Conservation (phyloP, 2,888 invertebrate genomes). For the Phymatocera aterrima region DNA sequence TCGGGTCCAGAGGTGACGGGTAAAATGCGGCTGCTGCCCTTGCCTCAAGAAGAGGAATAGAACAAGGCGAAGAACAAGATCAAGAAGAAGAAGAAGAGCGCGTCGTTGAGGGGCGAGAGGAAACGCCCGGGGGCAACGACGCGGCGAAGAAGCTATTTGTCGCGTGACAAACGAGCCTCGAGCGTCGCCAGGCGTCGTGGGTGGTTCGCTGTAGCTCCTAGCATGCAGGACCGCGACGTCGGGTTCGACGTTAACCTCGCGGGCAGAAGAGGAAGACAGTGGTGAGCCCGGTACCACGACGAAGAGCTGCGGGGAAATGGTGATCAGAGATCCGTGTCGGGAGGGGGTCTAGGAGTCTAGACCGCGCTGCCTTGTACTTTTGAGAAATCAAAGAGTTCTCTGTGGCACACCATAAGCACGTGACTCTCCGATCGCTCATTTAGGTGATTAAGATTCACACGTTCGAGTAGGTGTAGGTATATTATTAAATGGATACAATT, state of each 20-base stretch:
- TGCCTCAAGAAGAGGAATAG: constrained; percentile 2
- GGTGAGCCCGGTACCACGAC: neutral
- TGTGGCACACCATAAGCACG: neutral
- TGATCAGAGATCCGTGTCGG: constrained; percentile 73
- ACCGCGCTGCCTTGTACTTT: neutral
- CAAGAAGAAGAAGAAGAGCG: constrained; percentile 44
- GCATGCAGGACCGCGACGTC: neutral
- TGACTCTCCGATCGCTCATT: constrained; percentile 45
- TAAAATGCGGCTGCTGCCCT: neutral
- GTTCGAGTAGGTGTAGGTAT: neutral
- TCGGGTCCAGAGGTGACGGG: constrained; percentile 29
- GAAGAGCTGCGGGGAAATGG: constrained; percentile 66
- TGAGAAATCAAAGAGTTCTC: constrained; percentile 35
- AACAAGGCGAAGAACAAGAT: constrained; percentile 41
- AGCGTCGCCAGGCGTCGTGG: constrained; percentile 72
- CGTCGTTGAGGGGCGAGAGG: constrained; percentile 43
- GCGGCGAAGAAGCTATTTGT: constrained; percentile 70
- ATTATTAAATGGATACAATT: no score
- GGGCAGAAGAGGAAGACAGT: neutral
- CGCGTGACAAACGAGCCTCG: constrained; percentile 74
- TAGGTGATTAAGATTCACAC: constrained; percentile 18
- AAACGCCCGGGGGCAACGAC: constrained; percentile 48
- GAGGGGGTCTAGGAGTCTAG: constrained; percentile 56
- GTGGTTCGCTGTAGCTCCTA: constrained; percentile 64
- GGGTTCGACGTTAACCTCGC: constrained; percentile 32